Evolutionary conservation across 2,888 invertebrate species (phyloP), one percentile per base, ranked within the genome.

Genomic region (Drosophila ezoana): DNA sequence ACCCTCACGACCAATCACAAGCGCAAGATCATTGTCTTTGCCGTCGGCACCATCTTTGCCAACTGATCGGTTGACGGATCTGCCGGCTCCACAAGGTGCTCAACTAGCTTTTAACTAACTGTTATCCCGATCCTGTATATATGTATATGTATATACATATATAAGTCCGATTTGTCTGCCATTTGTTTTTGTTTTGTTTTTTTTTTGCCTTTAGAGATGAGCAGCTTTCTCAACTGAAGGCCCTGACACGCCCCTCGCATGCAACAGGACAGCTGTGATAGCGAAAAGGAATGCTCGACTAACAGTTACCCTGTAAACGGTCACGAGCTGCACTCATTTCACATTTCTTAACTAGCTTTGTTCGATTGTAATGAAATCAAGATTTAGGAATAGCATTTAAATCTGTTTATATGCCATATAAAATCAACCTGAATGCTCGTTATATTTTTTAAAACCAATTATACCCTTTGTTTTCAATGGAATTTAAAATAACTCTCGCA

Each of bases 21-120:
- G 14, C 80, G 79, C 35, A 90, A 89, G 71, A 86, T 83, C n/a
- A 70, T 92, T 44, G 89, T 91, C 28, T 92, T 92, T 49, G 91
- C 92, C 4, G 78, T 91, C 54, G 92, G 92, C 43, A 89, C 90
- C 8, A 90, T 87, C 35, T 92, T 90, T 70, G 91, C 91, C 23
- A 92, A 92, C 62, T 92, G 43, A 69, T 13, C 5, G 14, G n/a
- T 6, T 10, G 40, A 16, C 28, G 28, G 8, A 28, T 28, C 2
- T 28, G 28, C 9, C 10, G 2, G 8, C 11, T 37, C 4, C 37
- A 14, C 13, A 37, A 28, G 28, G 28, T 28, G 28, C 28, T 8
- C 8, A 8, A 28, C 28, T 8, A 28, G 8, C 28, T 28, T 28
- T 28, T 28, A 28, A 28, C 28, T 28, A 8, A 28, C 28, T 28